Conservation (phyloP, 1,140 invertebrate species). For the Aphelenchoides besseyi region DNA sequence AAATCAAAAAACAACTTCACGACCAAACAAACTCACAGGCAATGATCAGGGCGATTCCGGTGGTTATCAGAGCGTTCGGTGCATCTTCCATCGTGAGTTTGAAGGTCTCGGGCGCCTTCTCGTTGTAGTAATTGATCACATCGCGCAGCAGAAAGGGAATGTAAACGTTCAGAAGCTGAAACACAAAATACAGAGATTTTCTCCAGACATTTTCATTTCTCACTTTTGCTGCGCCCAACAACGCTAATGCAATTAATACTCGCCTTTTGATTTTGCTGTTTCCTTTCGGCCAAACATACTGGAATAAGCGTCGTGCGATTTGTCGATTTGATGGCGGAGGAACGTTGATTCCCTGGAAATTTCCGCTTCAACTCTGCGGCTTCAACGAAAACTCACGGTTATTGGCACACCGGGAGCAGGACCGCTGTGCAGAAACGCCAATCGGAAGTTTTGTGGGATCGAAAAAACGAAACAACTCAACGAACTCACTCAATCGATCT, state of each 20-base stretch:
- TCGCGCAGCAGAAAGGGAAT: conserved; percentile 98
- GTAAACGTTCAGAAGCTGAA: conserved; percentile 82
- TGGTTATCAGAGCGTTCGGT: conserved; percentile 21
- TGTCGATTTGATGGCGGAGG: conserved; percentile 67
- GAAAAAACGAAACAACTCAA: not conserved
- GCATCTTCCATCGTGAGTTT: conserved; percentile 65
- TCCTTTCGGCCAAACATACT: conserved; percentile 93
- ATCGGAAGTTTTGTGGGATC: not conserved
- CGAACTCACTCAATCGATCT: not conserved
- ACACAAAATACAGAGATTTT: conserved; percentile 62
- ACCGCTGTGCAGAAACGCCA: conserved; percentile 26
- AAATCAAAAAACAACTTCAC: conserved; percentile 16
- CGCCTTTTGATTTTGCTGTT: conserved; percentile 75
- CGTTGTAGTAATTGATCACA: conserved; percentile 81
- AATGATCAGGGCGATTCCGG: conserved; percentile 33
- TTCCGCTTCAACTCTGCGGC: conserved; percentile 9
- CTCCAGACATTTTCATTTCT: not conserved
- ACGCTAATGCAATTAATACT: conserved; percentile 76
- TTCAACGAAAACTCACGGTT: conserved; percentile 25
- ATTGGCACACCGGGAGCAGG: conserved; percentile 37
- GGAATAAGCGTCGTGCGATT: conserved; percentile 81
- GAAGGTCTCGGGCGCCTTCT: conserved; percentile 62
- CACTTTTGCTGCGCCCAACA: conserved; percentile 67
- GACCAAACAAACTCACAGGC: conserved; percentile 21
- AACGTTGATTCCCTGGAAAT: conserved; percentile 35